Evolutionary conservation across 2,888 invertebrate species (phyloP), one percentile per base, ranked within the genome.

Genomic region (Sminthurides aquaticus): DNA sequence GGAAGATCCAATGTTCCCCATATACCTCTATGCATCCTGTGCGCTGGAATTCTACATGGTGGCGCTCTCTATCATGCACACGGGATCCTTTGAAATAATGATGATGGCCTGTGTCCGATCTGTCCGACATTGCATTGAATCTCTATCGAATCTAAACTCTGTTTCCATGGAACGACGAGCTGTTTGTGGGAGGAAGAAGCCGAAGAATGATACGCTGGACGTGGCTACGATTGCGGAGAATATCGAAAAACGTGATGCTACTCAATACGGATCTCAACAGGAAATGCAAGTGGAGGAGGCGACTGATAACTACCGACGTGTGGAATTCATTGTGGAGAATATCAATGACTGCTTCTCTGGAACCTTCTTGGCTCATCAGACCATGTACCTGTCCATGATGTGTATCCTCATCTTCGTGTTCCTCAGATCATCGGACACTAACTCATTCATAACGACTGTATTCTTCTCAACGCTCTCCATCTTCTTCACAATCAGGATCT

Each of bases 341-440:
- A 69, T 73, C 69, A 73, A 72, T 65, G 71, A 71, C 52, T 73
- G 71, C 62, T 73, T 71, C 67, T 69, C 61, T 29, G 72, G 71
- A 18, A 66, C 64, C n/a, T 73, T 73, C 68, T 60, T 73, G 64
- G 71, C 73, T 61, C 73, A 73, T 67, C 73, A 73, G 57, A 73
- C 73, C 15, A 65, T 73, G 67, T 73, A 73, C 69, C 58, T 73
- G 67, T 68, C 71, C 1, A 73, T 71, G 73, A 73, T 73, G 73
- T 73, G 73, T 58, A 73, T 72, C 60, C 69, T 73, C n/a, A 73
- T 73, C 64, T 73, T 73, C 67, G 71, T 72, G 56, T 72, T 72
- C 62, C 59, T 72, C 8, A 55, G 71, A 49, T 68, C 68, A 1
- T 62, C 60, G 11, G 73, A 72, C 60, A 69, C 69, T 25, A 73